These are phyloP conservation scores for Nomada fucata DNA, from an alignment of 2,888 invertebrate species.

Conservation along the genomic window DNA sequence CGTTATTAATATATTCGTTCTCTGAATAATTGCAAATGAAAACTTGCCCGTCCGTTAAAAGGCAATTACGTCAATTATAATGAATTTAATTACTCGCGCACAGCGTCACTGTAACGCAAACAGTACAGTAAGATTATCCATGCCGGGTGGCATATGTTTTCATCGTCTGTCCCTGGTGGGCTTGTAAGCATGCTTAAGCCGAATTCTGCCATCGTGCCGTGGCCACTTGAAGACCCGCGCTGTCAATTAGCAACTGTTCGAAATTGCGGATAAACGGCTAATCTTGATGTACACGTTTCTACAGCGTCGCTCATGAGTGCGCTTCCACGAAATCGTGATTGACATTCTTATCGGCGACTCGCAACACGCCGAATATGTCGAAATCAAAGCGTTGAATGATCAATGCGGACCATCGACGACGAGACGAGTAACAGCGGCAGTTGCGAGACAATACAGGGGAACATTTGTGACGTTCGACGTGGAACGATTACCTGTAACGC, in stretches of 20 bases:
- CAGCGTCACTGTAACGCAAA: neutral
- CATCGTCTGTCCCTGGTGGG: neutral
- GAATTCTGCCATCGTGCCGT: conserved; percentile 40
- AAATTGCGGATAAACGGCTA: conserved; percentile 56
- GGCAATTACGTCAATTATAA: too few relatives aligned
- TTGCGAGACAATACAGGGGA: conserved; percentile 4
- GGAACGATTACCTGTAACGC: neutral
- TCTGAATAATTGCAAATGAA: too few relatives aligned
- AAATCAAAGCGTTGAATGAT: conserved; percentile 16
- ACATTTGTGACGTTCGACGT: neutral
- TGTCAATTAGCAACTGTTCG: conserved; percentile 49
- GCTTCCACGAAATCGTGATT: conserved; percentile 24
- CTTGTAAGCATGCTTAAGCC: conserved; percentile 12
- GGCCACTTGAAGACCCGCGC: conserved; percentile 49
- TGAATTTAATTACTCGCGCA: neutral
- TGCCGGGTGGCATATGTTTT: conserved; percentile 18
- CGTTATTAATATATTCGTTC: too few relatives aligned
- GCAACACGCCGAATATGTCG: conserved; percentile 1
- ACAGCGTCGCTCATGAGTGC: neutral
- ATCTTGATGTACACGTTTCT: conserved; percentile 52
- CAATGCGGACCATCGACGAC: conserved; percentile 18
- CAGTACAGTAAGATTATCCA: conserved; percentile 28
- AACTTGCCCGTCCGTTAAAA: too few relatives aligned
- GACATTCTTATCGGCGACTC: conserved; percentile 13
- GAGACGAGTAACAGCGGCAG: neutral